phyloP scores from a whole-genome alignment of 2,113 vertebrate species.

The Paradoxurus hermaphroditus region DNA sequence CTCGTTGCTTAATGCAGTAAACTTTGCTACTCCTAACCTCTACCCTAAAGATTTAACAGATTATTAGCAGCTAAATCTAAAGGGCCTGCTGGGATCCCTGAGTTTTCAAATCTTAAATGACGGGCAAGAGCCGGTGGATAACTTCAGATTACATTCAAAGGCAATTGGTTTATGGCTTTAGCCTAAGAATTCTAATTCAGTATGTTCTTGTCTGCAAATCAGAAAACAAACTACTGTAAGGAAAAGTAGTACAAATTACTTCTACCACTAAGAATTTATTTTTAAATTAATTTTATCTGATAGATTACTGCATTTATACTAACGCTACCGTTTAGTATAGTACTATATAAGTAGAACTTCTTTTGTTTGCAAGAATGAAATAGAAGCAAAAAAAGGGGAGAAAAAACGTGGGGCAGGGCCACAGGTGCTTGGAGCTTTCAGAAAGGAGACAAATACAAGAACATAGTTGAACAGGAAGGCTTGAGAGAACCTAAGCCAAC shows the following conservation, averaged over 20 bases:
- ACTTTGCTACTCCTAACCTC: neutral
- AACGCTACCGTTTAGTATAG: neutral
- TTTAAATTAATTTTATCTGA: neutral
- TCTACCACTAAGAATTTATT: neutral
- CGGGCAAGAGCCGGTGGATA: neutral
- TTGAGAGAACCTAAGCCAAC: neutral
- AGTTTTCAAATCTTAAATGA: neutral
- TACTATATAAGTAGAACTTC: neutral
- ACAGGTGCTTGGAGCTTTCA: neutral
- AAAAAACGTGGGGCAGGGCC: fast-evolving
- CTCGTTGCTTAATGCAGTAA: neutral
- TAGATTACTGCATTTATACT: neutral
- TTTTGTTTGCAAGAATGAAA: neutral
- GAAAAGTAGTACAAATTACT: neutral
- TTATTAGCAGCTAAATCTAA: neutral
- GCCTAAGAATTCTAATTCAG: neutral
- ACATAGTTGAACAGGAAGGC: neutral
- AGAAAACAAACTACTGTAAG: neutral
- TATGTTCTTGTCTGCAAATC: neutral
- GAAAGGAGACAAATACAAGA: neutral
- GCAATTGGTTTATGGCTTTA: neutral
- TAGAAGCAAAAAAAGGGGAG: neutral
- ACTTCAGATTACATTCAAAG: neutral
- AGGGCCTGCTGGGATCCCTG: neutral
- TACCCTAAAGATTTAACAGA: neutral